Conservation (phyloP, 2,888 invertebrate genomes). For the Polydrusus cervinus region DNA sequence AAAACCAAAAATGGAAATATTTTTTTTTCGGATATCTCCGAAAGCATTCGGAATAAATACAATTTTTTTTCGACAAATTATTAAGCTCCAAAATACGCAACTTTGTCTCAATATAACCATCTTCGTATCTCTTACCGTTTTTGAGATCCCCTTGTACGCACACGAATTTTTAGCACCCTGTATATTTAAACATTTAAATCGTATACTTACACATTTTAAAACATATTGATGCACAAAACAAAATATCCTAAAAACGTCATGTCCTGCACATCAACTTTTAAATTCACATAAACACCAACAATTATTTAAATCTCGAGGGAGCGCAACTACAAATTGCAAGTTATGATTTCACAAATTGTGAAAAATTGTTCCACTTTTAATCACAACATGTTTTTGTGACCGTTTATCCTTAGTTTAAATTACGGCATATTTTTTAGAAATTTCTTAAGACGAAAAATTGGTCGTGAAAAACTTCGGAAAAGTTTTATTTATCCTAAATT, state of each 20-base stretch:
- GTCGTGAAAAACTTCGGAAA: neutral
- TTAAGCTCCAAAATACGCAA: too few relatives aligned
- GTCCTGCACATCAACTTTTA: neutral
- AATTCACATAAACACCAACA: neutral
- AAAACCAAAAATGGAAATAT: too few relatives aligned
- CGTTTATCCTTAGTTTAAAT: neutral
- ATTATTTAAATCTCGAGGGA: neutral
- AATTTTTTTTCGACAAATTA: too few relatives aligned
- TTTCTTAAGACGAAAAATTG: neutral
- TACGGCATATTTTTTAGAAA: neutral
- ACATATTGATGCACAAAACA: neutral
- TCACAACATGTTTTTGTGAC: neutral
- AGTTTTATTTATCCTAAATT: constrained; percentile 12
- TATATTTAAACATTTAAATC: neutral
- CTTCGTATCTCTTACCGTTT: too few relatives aligned
- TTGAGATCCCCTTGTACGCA: too few relatives aligned
- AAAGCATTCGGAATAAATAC: too few relatives aligned
- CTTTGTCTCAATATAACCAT: too few relatives aligned
- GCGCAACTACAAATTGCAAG: neutral
- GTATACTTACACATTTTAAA: constrained; percentile 21
- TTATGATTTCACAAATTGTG: constrained; percentile 11
- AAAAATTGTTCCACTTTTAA: neutral
- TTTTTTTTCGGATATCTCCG: too few relatives aligned
- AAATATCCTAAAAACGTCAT: constrained; percentile 9
- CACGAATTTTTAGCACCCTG: too few relatives aligned